A percentile compares a stretch with the other conserved stretches of the same genome.
Evolutionary conservation across 2,888 invertebrate species (phyloP).

Genomic region (Griposia aprilina): DNA sequence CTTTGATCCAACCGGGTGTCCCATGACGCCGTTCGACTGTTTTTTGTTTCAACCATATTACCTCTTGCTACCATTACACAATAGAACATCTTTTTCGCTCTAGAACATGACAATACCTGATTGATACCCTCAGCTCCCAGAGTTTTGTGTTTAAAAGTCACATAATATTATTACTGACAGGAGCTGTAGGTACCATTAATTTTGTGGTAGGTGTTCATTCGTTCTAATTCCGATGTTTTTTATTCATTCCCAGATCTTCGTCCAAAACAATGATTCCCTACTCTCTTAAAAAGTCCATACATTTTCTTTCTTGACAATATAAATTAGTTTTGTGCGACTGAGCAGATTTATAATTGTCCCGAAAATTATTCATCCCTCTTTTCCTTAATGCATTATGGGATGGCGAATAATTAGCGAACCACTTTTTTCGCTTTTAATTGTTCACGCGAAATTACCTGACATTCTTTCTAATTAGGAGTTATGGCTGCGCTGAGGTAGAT

Average conservation of each 20-base stretch:
- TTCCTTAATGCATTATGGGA: conserved; percentile 67
- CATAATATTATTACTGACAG: background rate
- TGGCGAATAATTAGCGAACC: conserved; percentile 64
- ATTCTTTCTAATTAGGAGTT: conserved; percentile 59
- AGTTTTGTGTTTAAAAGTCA: background rate
- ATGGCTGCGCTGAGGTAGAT: conserved; percentile 12
- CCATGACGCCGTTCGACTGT: no score
- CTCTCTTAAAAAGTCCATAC: conserved; percentile 59
- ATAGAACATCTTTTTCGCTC: no score
- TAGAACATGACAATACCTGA: background rate
- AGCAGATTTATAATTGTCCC: conserved; percentile 68
- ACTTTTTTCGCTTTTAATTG: conserved; percentile 67
- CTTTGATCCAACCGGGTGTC: no score
- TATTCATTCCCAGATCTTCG: conserved; percentile 11
- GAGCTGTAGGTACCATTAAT: background rate
- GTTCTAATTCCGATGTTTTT: conserved; percentile 20
- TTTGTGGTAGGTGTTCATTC: background rate
- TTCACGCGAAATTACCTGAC: conserved; percentile 65
- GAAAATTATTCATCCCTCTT: conserved; percentile 67
- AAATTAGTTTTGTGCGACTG: conserved; percentile 67
- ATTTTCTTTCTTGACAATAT: conserved; percentile 66
- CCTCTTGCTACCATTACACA: no score
- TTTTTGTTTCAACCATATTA: no score
- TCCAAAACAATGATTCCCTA: conserved; percentile 47
- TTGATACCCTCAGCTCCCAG: background rate